A percentile compares a stretch with the other conserved stretches of the same genome.
These are phyloP conservation scores for Oscheius sp. DNA, from an alignment of 2,888 invertebrate species.

Conservation along the genomic window DNA sequence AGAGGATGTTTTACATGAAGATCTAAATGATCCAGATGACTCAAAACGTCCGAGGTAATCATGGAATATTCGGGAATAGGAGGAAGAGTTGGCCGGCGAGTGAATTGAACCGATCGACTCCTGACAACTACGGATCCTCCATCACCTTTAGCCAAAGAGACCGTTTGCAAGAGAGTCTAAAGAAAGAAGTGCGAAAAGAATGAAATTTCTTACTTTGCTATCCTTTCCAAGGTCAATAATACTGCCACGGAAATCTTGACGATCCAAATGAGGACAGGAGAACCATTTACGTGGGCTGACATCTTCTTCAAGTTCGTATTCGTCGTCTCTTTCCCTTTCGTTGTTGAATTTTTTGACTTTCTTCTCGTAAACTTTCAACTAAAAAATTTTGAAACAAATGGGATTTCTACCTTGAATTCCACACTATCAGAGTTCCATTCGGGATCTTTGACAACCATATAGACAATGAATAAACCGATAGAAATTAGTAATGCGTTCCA, in stretches of 20 bases:
- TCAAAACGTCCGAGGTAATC: slow-evolving; percentile 28
- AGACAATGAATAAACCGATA: slow-evolving; percentile 72
- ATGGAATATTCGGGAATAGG: slow-evolving; percentile 44
- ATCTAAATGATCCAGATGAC: slow-evolving; percentile 50
- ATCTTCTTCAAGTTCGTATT: slow-evolving; percentile 2
- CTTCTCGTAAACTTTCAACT: slow-evolving; percentile 12
- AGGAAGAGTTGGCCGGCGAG: slow-evolving; percentile 18
- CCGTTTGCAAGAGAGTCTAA: slow-evolving; percentile 33
- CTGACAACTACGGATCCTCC: too few species aligned
- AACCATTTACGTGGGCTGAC: too few species aligned
- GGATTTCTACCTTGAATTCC: slow-evolving; percentile 47
- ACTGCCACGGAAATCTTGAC: not conserved
- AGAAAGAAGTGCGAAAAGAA: slow-evolving; percentile 5
- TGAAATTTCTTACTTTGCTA: not conserved
- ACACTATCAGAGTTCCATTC: slow-evolving; percentile 79
- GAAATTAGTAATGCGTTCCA: not conserved
- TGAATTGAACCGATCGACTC: slow-evolving; percentile 44
- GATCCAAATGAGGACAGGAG: too few species aligned
- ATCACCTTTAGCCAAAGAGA: slow-evolving; percentile 5
- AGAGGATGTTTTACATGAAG: slow-evolving; percentile 43
- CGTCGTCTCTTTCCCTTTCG: slow-evolving; percentile 5
- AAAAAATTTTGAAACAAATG: not conserved
- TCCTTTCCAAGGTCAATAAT: not conserved
- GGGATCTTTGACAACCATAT: slow-evolving; percentile 84
- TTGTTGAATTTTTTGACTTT: slow-evolving; percentile 14